These are phyloP conservation scores for Lerema accius DNA, from an alignment of 1,140 invertebrate species.

Conservation along the genomic window DNA sequence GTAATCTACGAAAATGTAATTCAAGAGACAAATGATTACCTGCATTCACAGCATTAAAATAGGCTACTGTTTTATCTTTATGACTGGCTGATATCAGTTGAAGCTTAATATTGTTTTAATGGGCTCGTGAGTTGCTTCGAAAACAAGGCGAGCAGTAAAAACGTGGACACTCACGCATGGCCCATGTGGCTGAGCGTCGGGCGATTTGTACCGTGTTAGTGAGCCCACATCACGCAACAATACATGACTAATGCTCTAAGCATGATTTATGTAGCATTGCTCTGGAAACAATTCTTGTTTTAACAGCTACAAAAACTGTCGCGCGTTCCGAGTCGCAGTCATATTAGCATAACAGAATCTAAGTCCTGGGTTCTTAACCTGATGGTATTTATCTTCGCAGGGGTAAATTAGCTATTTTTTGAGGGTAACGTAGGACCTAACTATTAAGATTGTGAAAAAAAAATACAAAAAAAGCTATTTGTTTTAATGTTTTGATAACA, in stretches of 20 bases:
- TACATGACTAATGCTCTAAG: conserved; percentile 71
- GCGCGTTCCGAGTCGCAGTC: conserved; percentile 42
- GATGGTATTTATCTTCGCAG: too few species aligned
- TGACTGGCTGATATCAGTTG: neutral
- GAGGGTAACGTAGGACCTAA: too few species aligned
- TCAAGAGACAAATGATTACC: too few species aligned
- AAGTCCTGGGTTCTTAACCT: too few species aligned
- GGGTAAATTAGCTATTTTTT: too few species aligned
- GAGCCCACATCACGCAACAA: conserved; percentile 51
- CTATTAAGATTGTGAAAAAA: too few species aligned
- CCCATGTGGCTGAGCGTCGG: conserved; percentile 33
- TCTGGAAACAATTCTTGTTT: conserved; percentile 39
- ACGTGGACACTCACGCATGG: conserved; percentile 37
- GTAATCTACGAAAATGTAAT: too few species aligned
- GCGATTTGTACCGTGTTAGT: conserved; percentile 14
- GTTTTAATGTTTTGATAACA: too few species aligned
- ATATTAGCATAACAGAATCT: conserved; percentile 27
- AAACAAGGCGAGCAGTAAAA: conserved; percentile 20
- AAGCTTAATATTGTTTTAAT: conserved; percentile 2
- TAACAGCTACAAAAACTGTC: conserved; percentile 36
- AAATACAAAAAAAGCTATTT: too few species aligned
- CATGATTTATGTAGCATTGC: conserved; percentile 67
- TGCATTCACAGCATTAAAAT: neutral
- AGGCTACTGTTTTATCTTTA: neutral
- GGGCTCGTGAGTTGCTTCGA: neutral